A percentile compares a stretch with the other conserved stretches of the same genome.
These are phyloP conservation scores for Peribatodes rhomboidaria DNA, from an alignment of 2,888 invertebrate genomes.

Conservation along the genomic window DNA sequence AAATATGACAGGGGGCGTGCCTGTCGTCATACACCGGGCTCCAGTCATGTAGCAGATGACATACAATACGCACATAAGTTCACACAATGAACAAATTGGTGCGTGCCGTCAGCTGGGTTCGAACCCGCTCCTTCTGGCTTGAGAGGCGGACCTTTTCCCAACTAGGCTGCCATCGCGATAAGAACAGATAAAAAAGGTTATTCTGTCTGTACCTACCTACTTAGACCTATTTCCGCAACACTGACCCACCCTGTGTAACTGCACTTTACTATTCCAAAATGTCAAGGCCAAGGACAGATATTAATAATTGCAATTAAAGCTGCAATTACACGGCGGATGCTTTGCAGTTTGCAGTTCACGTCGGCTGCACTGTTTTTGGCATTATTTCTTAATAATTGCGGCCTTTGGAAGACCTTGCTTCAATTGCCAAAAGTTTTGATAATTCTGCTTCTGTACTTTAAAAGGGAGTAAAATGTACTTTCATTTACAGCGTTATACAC, in stretches of 20 bases:
- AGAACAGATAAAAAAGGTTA: no score
- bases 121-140: no score
- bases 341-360: constrained; percentile 21
- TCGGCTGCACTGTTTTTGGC: constrained; percentile 47
- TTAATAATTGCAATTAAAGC: constrained; percentile 12
- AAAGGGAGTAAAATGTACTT: no score
- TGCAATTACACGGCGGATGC: constrained; percentile 40
- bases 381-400: constrained; percentile 52
- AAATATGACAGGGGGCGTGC: no score
- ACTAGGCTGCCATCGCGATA: no score
- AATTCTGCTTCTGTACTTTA: not conserved
- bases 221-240: not conserved
- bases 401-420: constrained; percentile 52
- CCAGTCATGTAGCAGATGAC: no score
- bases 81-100: no score
- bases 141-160: no score
- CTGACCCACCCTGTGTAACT: not conserved
- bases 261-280: constrained; percentile 16
- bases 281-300: constrained; percentile 16
- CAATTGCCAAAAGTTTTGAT: constrained; percentile 42
- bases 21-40: no score
- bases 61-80: no score
- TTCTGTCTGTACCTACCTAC: not conserved
- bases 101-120: no score
- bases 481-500: no score